phyloP scores from a whole-genome alignment of 37 sponge, comb jelly and placozoan genomes.

The Petrosia ficiformis region DNA sequence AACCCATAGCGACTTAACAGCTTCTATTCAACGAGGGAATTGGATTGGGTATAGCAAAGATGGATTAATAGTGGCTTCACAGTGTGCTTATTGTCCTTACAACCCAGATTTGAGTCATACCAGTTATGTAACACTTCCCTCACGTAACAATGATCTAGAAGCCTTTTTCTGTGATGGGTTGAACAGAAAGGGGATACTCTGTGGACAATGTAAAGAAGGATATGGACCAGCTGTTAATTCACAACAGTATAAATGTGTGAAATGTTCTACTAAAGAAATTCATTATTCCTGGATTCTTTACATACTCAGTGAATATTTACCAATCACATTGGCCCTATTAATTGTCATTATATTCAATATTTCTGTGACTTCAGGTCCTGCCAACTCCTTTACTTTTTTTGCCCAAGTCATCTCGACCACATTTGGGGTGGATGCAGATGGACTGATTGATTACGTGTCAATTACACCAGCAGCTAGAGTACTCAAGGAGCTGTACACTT shows the following conservation, averaged over 20 bases:
- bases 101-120: neutral
- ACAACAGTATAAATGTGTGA: neutral
- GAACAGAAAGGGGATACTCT: neutral
- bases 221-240: neutral
- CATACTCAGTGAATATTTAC: neutral
- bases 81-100: slow-evolving; percentile 1
- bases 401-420: slow-evolving; percentile 5
- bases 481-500: neutral
- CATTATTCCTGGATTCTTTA: neutral
- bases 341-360: slow-evolving; percentile 5
- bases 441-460: neutral
- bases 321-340: neutral
- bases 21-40: neutral
- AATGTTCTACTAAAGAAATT: neutral
- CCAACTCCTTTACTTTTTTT: slow-evolving; percentile 4
- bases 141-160: neutral
- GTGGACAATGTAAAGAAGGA: neutral
- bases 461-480: neutral
- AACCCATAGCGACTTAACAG: neutral
- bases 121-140: neutral
- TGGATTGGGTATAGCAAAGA: neutral
- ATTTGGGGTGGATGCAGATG: slow-evolving; percentile 5
- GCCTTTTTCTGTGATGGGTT: slow-evolving; percentile 2
- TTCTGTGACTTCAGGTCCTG: slow-evolving; percentile 10
- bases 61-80: neutral